These are phyloP conservation scores for Danionella cerebrum DNA, from an alignment of 2,113 vertebrate genomes.

Conservation along the genomic window DNA sequence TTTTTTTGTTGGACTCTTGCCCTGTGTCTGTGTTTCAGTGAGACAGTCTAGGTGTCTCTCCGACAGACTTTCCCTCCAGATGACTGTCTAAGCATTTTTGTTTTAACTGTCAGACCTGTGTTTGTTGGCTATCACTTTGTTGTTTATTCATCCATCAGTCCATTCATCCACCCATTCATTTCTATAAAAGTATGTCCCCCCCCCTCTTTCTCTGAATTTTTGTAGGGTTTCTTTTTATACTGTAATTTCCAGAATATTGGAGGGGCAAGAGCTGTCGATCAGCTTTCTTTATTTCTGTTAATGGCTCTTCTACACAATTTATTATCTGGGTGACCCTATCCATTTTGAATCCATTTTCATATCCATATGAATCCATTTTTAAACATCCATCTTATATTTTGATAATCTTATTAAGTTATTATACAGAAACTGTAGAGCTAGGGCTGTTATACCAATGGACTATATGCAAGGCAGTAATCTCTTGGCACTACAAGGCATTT, in stretches of 20 bases:
- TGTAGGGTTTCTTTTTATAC: too few relatives aligned
- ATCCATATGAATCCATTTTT: neutral
- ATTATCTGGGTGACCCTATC: constrained; percentile 1
- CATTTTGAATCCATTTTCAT: neutral
- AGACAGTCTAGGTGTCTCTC: too few relatives aligned
- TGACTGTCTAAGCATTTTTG: too few relatives aligned
- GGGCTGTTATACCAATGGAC: neutral
- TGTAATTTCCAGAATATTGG: neutral
- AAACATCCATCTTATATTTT: neutral
- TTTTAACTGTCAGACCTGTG: too few relatives aligned
- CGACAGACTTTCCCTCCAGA: too few relatives aligned
- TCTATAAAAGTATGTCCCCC: too few relatives aligned
- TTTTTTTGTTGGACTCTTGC: too few relatives aligned
- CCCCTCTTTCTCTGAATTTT: too few relatives aligned
- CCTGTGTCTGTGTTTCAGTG: too few relatives aligned
- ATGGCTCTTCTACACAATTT: neutral
- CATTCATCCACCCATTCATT: too few relatives aligned
- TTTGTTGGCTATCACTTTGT: too few relatives aligned
- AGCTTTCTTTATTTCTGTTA: neutral
- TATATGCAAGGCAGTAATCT: neutral
- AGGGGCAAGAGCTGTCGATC: neutral
- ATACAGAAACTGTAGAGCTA: neutral
- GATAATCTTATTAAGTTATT: neutral
- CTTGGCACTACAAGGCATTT: neutral
- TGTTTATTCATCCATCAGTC: too few relatives aligned